These are phyloP conservation scores for Poliocrania exsul DNA, from an alignment of 2,797 vertebrate species.

Conservation along the genomic window DNA sequence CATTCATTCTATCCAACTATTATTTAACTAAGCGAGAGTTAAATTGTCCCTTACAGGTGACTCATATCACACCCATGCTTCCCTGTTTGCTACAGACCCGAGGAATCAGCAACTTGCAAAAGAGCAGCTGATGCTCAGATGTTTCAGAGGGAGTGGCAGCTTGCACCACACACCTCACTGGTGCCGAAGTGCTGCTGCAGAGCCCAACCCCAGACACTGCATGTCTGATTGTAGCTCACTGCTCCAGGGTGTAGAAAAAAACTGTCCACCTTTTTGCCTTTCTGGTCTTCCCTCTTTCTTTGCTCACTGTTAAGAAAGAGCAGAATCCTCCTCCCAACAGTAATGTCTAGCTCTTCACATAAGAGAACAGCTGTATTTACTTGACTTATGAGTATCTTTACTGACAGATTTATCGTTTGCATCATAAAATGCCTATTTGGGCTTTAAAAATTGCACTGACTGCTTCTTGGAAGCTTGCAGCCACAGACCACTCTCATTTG, in stretches of 20 bases:
- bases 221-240: not conserved
- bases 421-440: constrained; percentile 50
- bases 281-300: not conserved
- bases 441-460: constrained; percentile 40
- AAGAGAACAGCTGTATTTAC: constrained; percentile 47
- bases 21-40: not conserved
- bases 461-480: constrained; percentile 26
- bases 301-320: not conserved
- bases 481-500: constrained; percentile 26
- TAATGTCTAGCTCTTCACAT: not conserved
- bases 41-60: not conserved
- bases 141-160: not conserved
- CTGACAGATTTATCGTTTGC: constrained; percentile 56
- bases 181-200: not conserved
- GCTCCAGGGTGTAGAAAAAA: not conserved
- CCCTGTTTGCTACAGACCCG: not conserved
- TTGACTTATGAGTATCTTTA: constrained; percentile 32
- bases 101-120: not conserved
- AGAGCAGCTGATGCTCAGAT: not conserved
- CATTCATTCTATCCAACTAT: not conserved
- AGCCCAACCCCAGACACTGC: not conserved
- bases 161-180: not conserved
- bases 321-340: not conserved
- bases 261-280: not conserved
- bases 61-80: not conserved